Base-by-base conservation (phyloP, 2,113 vertebrate species). In the Chaenocephalus aceratus region DNA sequence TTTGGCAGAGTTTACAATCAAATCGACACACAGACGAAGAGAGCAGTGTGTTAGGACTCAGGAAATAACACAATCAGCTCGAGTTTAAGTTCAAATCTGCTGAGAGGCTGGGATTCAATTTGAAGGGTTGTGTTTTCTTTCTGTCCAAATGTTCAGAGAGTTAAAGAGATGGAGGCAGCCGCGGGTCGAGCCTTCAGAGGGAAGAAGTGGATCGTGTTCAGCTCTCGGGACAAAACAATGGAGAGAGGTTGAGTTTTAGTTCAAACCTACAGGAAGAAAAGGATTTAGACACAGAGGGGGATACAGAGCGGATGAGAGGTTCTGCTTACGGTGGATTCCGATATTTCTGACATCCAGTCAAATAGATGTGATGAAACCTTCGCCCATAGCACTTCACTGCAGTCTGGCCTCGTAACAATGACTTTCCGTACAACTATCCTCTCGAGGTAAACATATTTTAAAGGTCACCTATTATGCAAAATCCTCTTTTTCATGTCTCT, bases 151-250 rank as follows among this genome's bases (percentile, higher is more conserved):
- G 69, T 69, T 23, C 34, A 21, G 9, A 61, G 44, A 72, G 23
- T 49, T 21, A 49, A 26, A 78, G 52, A 72, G 72, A 69, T 49
- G 41, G 76, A 80, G 83, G 11, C 41, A 51, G 77, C 57, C 48
- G 44, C 56, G 10, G 86, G 89, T 87, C 84, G 34, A 1, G 76
- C 14, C 79, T 49, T 2, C 44, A 44, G 75, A 84, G 77, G 46
- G 12, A 10, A 12, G 1, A 49, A 78, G 53, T 21, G 76, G 75
- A 84, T 68, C 64, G 77, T 49, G 62, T 85, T 78, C 66, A 52
- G 61, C 68, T 61, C 67, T 49, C 46, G 59, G 18, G 57, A 45
- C 30, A 36, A 34, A 76, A 76, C 16, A 66, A 56, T 14, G 2
- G 14, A 79, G 54, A 49, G 56, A 3, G 51, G 74, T 11, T 11